Base-by-base conservation (phyloP, 2,888 invertebrate genomes). In the Lepidonotus clava region DNA sequence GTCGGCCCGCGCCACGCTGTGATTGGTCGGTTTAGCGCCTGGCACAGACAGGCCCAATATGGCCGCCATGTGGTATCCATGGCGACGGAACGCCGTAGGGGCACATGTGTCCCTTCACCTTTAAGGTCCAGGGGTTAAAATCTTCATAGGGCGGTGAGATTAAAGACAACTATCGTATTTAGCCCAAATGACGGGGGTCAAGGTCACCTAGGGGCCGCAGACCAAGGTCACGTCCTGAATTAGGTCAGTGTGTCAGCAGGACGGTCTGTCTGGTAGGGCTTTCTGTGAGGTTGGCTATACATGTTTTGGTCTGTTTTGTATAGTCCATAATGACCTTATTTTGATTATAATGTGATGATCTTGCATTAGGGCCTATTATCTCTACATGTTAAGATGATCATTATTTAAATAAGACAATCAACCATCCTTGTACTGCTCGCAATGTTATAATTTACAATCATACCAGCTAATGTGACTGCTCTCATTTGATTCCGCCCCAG, bases 31-130 rank as follows among this genome's bases (percentile, higher is more conserved):
- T 71, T 38, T 71, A 18, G 71, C 71, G 71, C 71, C 38, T 71
- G 38, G 71, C 71, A 71, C 71, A 71, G 71, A 71, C 71, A 71
- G 71, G 38, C 36, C 71, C 71, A 71, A 71, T 71, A 71, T 71
- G 71, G 71, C 71, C 21, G 71, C 71, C 71, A 71, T 71, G 6
- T 71, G 71, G 71, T 71, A 1, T 34, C 38, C 71, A 71, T 71
- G 71, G 71, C 71, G 71, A 71, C 71, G 34, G 71, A 38, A 38
- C 71, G 71, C 71, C 21, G 38, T 21, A 32, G 24, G 36, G 71
- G 71, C 34, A 38, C 71, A 71, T 71, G 36, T 71, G 71, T 34
- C 36, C 8, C 34, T 14, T 38, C 71, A 34, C 36, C 71, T n/a
- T 18, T 18, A 18, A 11, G 71, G 66, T 34, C 21, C 71, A 71